Base-by-base conservation (phyloP, 2,113 vertebrate genomes). In the Eleginops maclovinus region DNA sequence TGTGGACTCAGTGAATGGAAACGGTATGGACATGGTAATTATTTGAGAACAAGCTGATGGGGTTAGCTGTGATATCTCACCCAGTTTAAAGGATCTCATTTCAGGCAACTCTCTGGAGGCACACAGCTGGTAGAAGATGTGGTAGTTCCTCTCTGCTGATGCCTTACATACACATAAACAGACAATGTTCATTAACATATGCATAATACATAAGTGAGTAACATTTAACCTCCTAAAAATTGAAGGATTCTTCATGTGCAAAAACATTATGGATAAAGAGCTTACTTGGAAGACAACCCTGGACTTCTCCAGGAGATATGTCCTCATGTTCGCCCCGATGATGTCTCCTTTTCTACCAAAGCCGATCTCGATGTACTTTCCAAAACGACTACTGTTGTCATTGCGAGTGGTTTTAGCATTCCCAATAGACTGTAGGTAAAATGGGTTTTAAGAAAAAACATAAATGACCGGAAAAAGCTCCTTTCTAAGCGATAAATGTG, bases 381-480 rank as follows among this genome's bases (percentile, higher is more conserved):
- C 95, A 72, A 96, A 96, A 50, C 93, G 79, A 76, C 95, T 97
- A 28, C 95, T 96, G 93, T 96, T 96, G 91, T 95, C 95, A 14
- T 96, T 96, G 24, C 95, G 89, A 21, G 85, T 94, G 6, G 95
- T 94, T 90, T 95, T 95, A 0, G 94, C 95, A 0, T 97, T 97
- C 14, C 95, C 96, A n/a, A 97, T 94, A 14, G 96, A 94, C 96
- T 96, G 47, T 3, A 16, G 4, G 44, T 9, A 46, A 72, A 43
- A 53, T 9, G 7, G 17, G 53, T 26, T 36, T 15, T 21, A 59
- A 22, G 56, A 36, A 24, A 31, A 21, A 28, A 36, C 13, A 66
- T 17, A 11, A 47, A 0, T 59, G 24, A 54, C 2, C 24, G n/a
- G 16, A 4, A 58, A 26, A 28, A 2, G 4, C 19, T 40, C 9